Evolutionary conservation across 2,888 invertebrate genomes (phyloP), one percentile per base, ranked within the genome.

Genomic region (Pedicia rivosa): DNA sequence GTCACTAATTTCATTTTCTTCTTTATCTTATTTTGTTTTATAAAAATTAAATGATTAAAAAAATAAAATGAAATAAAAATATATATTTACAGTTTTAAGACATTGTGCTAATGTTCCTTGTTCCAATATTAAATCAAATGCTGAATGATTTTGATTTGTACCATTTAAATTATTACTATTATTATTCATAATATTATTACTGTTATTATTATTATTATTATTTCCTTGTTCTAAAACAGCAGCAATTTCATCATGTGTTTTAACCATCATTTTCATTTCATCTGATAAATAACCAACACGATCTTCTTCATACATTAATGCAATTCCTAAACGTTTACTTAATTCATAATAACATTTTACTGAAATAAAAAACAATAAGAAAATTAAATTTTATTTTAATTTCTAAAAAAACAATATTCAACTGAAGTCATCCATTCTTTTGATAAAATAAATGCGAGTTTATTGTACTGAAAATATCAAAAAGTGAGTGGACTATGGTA

Each of bases 291-390:
- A 95, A 10, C 83, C 80, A 55, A 84, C 82, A 43, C 92, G 68
- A 44, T 78, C 78, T 59, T 95, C 94, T 63, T 95, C 95, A 54
- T 91, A 86, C 42, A 82, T 71, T 35, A 95, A 60, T 14, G 90
- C 88, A 48, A 84, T 74, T 2, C 88, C 88, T 44, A 90, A 65
- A 51, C 86, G 74, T 65, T 84, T 83, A 54, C 91, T 91, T 45
- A 95, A 65, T 62, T 92, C 88, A 58, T 94, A 88, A 59, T 92
- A 95, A 59, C 90, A 90, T 59, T 84, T 82, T 0, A 92, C 78
- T 24, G 8, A 4, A 24, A 24, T 5, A 24, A 5, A 4, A 24
- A 24, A 24, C 24, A 72, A 56, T 14, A 67, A 67, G 26, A 42
- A 19, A 19, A 19, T 34, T 31, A 36, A 14, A 30, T 9, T 9